Evolutionary conservation across 2,888 invertebrate species (phyloP).

Genomic region (Germaria angustata): DNA sequence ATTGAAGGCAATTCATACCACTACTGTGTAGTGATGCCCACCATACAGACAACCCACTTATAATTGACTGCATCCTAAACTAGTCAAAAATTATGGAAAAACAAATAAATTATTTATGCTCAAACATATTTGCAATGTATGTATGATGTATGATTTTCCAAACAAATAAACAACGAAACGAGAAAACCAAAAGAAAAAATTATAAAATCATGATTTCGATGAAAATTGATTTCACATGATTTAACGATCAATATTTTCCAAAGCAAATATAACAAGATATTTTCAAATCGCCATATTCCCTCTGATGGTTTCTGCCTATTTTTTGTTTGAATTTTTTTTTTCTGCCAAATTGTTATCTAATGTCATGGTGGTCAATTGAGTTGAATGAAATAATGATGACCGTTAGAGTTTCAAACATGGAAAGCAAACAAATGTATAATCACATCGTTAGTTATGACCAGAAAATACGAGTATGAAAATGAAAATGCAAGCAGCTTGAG

Average conservation of each 20-base stretch:
- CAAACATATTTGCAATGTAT: conserved; percentile 9
- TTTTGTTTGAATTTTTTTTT: neutral
- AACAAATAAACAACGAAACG: conserved; percentile 60
- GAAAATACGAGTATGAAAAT: neutral
- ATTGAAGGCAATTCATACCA: neutral
- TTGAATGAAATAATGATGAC: conserved; percentile 59
- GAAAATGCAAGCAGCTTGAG: neutral
- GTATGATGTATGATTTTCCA: conserved; percentile 75
- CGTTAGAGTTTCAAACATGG: conserved; percentile 47
- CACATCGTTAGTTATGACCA: conserved; percentile 64
- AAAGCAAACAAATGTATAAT: conserved; percentile 70
- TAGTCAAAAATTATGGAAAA: conserved; percentile 15
- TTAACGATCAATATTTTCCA: conserved; percentile 68
- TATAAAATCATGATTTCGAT: conserved; percentile 72
- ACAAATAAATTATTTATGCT: conserved; percentile 30
- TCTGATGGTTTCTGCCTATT: neutral
- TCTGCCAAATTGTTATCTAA: conserved; percentile 71
- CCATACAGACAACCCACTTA: conserved; percentile 6
- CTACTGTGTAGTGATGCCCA: neutral
- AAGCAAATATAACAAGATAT: neutral
- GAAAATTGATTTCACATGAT: conserved; percentile 78
- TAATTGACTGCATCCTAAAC: conserved; percentile 23
- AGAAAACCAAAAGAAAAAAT: conserved; percentile 47
- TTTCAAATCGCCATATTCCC: neutral
- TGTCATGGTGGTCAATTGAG: conserved; percentile 74